These are phyloP conservation scores for Epizoanthus fatuus DNA, from an alignment of 92 coral and sea anemone genomes.

Conservation along the genomic window DNA sequence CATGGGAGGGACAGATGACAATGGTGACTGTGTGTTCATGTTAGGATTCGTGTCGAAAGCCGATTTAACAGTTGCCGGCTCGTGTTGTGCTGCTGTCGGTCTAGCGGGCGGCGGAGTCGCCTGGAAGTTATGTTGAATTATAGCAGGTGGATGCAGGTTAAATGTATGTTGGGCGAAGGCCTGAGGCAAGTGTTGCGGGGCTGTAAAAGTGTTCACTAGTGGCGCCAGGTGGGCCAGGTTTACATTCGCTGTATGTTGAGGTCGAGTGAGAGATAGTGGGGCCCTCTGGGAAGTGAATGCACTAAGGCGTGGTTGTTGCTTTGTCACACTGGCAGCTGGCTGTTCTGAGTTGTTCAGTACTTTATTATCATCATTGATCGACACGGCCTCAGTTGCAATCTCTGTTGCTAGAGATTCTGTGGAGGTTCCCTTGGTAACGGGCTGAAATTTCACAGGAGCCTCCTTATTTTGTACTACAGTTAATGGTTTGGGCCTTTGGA, in stretches of 20 bases:
- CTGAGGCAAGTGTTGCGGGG: not conserved
- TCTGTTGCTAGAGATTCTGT: constrained; percentile 26
- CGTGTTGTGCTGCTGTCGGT: not conserved
- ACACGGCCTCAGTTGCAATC: constrained; percentile 33
- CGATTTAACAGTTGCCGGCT: not conserved
- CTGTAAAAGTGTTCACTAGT: not conserved
- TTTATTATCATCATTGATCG: not conserved
- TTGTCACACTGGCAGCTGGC: not conserved
- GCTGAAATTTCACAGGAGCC: not conserved
- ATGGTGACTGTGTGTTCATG: not conserved
- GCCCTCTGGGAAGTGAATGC: constrained; percentile 19
- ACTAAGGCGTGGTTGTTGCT: not conserved
- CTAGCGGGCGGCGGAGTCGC: not conserved
- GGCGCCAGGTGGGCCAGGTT: not conserved
- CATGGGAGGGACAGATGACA: constrained; percentile 17
- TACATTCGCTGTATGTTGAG: not conserved
- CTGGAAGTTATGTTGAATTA: constrained; percentile 11
- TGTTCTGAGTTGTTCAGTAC: not conserved
- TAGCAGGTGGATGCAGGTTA: not conserved
- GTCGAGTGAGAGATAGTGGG: not conserved
- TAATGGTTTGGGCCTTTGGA: constrained; percentile 3
- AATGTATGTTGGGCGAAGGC: constrained; percentile 19
- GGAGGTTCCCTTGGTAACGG: constrained; percentile 18
- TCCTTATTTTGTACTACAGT: not conserved
- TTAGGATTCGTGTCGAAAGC: constrained; percentile 7